Evolutionary conservation across 2,888 invertebrate genomes (phyloP), one percentile per base, ranked within the genome.

Genomic region (Beris morrisii): DNA sequence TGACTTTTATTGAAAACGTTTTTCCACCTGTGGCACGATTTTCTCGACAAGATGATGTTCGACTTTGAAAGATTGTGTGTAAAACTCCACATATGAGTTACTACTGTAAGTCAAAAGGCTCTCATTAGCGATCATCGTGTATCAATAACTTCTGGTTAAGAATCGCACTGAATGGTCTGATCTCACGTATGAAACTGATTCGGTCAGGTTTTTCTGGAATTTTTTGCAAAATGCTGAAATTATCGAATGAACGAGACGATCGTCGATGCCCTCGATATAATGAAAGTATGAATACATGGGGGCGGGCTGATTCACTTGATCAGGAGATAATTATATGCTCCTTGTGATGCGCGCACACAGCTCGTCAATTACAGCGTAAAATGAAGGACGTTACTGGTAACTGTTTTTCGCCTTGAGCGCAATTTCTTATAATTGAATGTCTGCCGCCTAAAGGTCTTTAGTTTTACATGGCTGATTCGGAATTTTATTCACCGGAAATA

Each of bases 111-210:
- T 30, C 58, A 59, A 46, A 59, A 59, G 58, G 58, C 58, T 9
- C 58, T 59, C 58, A 59, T 59, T 59, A 59, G 58, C 58, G 58
- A 59, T 59, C 43, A 46, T 59, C 58, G 58, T 59, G 58, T 46
- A 59, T 59, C 58, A 59, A 59, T 59, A 59, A 59, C 58, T 59
- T 59, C 58, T 59, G 58, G 58, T 59, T 59, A 59, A 28, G 15
- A 44, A 6, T 13, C 12, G 57, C 44, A 45, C 15, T 30, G 52
- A 28, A 54, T n/a, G 5, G 5, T 31, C 54, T 54, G n/a, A 7
- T 54, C 48, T 46, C 58, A 59, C 58, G 58, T 59, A 46, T 46
- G 58, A 59, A 59, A 59, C 48, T 46, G 11, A 57, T 57, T 57
- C 57, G 45, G 28, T 57, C 57, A 45, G 45, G 48, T 46, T 59